phyloP scores from a whole-genome alignment of 2,113 vertebrate genomes.

The Chiloscyllium plagiosum region DNA sequence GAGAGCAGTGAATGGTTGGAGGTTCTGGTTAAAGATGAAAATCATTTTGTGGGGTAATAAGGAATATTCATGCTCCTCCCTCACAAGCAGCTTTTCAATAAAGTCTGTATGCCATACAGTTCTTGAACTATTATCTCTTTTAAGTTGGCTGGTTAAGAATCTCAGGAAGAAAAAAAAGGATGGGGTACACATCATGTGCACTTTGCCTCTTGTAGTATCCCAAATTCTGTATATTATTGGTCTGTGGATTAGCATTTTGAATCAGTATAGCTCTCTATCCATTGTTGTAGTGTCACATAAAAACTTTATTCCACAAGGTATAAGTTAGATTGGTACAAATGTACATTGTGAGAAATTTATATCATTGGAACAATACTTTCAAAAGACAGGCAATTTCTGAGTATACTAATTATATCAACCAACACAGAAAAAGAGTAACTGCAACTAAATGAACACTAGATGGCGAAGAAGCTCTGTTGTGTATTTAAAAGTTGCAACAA shows the following conservation, averaged over 20 bases:
- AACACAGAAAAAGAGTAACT: neutral
- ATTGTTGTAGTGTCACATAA: neutral
- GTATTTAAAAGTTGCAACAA: neutral
- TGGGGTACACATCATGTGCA: too few species aligned
- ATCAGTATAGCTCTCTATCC: too few species aligned
- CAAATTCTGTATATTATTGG: neutral
- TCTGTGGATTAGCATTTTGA: neutral
- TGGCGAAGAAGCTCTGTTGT: constrained; percentile 32
- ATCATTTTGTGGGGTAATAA: neutral
- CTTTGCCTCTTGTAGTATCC: neutral
- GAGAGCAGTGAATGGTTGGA: neutral
- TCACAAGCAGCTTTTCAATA: neutral
- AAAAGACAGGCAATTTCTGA: neutral
- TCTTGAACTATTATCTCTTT: too few species aligned
- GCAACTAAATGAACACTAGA: constrained; percentile 28
- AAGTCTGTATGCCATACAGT: neutral
- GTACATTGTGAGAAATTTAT: neutral
- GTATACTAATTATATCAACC: neutral
- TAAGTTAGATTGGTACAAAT: neutral
- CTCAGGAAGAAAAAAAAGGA: neutral
- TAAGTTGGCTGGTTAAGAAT: neutral
- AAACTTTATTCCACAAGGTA: neutral
- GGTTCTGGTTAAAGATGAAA: neutral
- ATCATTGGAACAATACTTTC: neutral
- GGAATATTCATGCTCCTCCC: neutral